Conservation (phyloP, 1,140 invertebrate genomes). For the Heliconius melpomene region DNA sequence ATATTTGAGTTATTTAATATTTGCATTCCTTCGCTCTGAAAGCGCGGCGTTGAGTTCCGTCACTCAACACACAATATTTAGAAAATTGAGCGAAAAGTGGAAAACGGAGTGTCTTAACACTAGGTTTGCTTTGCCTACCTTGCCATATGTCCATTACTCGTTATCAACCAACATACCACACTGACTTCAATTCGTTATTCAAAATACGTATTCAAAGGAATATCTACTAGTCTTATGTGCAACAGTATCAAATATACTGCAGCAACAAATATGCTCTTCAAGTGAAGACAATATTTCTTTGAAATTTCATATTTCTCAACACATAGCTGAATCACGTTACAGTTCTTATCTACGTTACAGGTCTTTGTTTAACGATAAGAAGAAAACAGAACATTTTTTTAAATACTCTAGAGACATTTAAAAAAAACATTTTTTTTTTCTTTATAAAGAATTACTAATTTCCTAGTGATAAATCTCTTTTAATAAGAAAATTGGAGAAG, state of each 20-base stretch:
- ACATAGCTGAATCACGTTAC: background rate
- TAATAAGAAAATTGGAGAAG: no score
- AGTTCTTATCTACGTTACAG: background rate
- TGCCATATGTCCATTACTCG: background rate
- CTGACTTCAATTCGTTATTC: background rate
- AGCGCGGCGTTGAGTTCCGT: background rate
- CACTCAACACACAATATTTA: background rate
- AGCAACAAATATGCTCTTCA: background rate
- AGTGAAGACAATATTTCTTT: background rate
- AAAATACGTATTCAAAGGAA: background rate
- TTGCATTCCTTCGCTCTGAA: no score
- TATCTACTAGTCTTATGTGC: background rate
- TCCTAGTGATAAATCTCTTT: no score
- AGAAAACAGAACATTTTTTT: background rate
- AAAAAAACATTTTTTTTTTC: no score
- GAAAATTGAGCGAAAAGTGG: background rate
- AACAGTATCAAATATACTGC: background rate
- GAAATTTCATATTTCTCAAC: conserved; percentile 1
- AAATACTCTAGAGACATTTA: no score
- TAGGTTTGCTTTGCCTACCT: background rate
- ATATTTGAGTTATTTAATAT: no score
- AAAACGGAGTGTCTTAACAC: background rate
- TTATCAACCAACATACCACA: background rate
- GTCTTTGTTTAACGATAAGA: background rate
- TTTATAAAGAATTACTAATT: no score